Evolutionary conservation across 2,113 vertebrate genomes (phyloP).

Genomic region (Nothoprocta perdicaria): DNA sequence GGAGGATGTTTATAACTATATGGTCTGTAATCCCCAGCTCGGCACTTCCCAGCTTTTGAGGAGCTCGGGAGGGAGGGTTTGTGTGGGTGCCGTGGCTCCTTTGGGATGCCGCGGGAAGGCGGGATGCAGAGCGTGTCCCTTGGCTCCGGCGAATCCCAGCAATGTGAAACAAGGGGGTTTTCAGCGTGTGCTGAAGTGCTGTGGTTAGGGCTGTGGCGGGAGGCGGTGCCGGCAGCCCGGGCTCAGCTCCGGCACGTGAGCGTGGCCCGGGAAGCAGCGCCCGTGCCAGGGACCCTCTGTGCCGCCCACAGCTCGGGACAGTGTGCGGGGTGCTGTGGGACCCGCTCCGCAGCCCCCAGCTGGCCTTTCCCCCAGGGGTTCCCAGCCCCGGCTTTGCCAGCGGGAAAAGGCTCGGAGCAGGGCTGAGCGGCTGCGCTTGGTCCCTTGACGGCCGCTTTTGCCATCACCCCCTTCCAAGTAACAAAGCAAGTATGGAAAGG

Average conservation of each 20-base stretch:
- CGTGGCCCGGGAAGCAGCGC: background rate
- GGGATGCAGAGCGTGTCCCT: constrained; percentile 31
- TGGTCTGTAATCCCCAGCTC: constrained; percentile 33
- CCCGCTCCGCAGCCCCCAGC: too few relatives aligned
- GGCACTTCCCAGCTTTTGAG: constrained; percentile 49
- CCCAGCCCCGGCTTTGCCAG: too few relatives aligned
- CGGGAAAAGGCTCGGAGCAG: too few relatives aligned
- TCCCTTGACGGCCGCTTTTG: background rate
- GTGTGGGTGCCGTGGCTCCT: background rate
- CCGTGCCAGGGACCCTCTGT: constrained; percentile 49
- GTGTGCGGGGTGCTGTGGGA: too few relatives aligned
- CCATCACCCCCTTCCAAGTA: background rate
- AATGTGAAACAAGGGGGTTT: constrained; percentile 42
- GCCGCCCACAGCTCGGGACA: too few relatives aligned
- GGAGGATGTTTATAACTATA: constrained; percentile 53
- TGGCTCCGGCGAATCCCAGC: background rate
- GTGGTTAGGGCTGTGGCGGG: constrained; percentile 22
- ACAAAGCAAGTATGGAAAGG: background rate
- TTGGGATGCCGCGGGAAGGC: background rate
- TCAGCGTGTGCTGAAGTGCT: background rate
- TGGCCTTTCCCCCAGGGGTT: too few relatives aligned
- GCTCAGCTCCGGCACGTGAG: constrained; percentile 18
- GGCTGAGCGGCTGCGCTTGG: too few relatives aligned
- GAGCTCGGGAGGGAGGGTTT: constrained; percentile 50
- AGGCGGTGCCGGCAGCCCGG: constrained; percentile 14